Conservation (phyloP, 2,888 invertebrate genomes). For the Xestia rhomboidea region DNA sequence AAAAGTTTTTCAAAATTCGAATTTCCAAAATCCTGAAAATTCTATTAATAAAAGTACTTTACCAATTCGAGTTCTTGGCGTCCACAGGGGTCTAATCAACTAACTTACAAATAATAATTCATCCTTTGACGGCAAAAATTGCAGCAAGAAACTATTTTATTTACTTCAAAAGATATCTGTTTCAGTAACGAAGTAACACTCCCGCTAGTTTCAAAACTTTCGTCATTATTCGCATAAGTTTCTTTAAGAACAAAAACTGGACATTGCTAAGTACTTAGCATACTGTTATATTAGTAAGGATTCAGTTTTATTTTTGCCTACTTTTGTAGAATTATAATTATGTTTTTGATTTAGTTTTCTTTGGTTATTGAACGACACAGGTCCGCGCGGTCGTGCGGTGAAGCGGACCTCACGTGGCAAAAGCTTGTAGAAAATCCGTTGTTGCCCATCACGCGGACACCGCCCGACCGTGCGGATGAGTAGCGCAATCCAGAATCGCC, state of each 20-base stretch:
- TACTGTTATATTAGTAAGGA: slow-evolving; percentile 1
- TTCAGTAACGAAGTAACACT: slow-evolving; percentile 21
- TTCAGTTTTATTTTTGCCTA: not conserved
- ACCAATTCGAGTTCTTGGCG: not conserved
- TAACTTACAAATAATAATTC: slow-evolving; percentile 18
- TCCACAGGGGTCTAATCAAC: not conserved
- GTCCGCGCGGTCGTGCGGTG: no score
- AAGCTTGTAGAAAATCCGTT: no score
- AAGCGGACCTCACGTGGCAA: no score
- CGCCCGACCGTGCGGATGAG: no score
- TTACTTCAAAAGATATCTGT: slow-evolving; percentile 37
- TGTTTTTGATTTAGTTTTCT: no score
- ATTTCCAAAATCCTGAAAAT: not conserved
- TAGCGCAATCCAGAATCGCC: no score
- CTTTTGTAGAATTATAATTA: no score
- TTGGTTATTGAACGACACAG: no score
- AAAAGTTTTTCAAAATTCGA: not conserved
- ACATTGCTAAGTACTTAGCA: slow-evolving; percentile 4
- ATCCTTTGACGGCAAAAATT: slow-evolving; percentile 27
- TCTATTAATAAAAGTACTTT: not conserved
- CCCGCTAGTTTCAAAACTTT: slow-evolving; percentile 33
- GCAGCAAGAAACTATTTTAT: slow-evolving; percentile 26
- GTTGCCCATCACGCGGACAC: no score
- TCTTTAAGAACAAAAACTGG: slow-evolving; percentile 13
- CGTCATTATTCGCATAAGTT: slow-evolving; percentile 38